Evolutionary conservation across 1,140 invertebrate genomes (phyloP), one percentile per base, ranked within the genome.

Genomic region (Cotesia vestalis): DNA sequence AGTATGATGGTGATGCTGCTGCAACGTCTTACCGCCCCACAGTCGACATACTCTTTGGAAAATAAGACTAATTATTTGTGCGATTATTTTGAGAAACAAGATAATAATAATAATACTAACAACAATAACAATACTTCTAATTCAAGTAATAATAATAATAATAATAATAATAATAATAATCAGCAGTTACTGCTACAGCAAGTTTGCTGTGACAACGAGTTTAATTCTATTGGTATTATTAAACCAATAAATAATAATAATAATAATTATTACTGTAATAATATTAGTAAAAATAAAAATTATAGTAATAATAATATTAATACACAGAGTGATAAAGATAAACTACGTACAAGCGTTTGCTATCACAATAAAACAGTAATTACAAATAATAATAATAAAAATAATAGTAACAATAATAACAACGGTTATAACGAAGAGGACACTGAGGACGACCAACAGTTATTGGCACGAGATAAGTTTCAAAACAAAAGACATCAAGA

Each of bases 1-100:
- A 46, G 86, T 83, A 88, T 88, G 86, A 88, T 85, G 84, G 86
- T 87, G 85, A 88, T 87, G 86, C 85, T 88, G 84, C 84, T 88
- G 81, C 85, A 87, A 86, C 85, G 86, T 83, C 85, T 85, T 78
- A 78, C 83, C 79, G 84, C 84, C 79, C 83, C 82, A 78, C 85
- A 87, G 79, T 84, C 85, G 79, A 87, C 83, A 80, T 80, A 83
- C 75, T 85, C 78, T 80, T 82, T 84, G 76, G 86, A 85, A 75
- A 46, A 46, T 46, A 83, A 79, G 80, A 79, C 78, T 75, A 82
- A 83, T 66, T 81, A 82, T 75, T 17, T n/a, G 17, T 59, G 51
- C 40, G 38, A 73, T 17, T 66, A 73, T 66, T 46, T 46, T 17
- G 53, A 57, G 6, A 57, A 57, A 57, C 53, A 17, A 57, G 53